Base-by-base conservation (phyloP, 1,140 invertebrate genomes). In the Drosophila asahinai region DNA sequence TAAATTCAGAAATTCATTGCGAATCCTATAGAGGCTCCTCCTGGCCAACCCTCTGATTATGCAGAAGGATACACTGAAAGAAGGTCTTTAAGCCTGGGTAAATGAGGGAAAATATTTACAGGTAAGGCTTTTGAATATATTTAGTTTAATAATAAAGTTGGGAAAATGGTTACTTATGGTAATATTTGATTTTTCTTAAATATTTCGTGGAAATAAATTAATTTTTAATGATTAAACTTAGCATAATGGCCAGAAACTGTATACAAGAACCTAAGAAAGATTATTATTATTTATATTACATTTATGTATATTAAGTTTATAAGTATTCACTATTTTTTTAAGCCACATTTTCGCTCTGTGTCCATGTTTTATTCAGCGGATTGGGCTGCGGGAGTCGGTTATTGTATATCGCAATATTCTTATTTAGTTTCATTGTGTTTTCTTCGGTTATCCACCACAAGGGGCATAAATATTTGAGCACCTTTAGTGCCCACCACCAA, bases 381-480 rank as follows among this genome's bases (percentile, higher is more conserved):
- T 77, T 43, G 43, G 64, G 57, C 49, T 55, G 36, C 19, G 38
- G 57, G 63, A 70, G 51, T 70, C 75, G 64, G 75, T 70, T 78
- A 78, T 77, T 78, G 75, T 70, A 70, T 70, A 77, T 78, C 74
- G 75, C 75, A 68, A 78, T 78, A 77, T 78, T 77, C 74, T 78
- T 78, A 78, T 78, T 78, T 78, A 78, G 75, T 78, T 78, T 77
- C 75, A 78, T 78, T 78, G 75, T 78, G 38, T 77, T 78, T 62
- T 70, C 74, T 55, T 77, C 43, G 43, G 61, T 60, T 73, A 55
- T 67, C 74, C 64, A 70, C 74, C 75, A 68, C 75, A 77, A 77
- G 63, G 63, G 75, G 75, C 74, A 78, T 78, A 78, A 77, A 78
- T 78, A 78, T 78, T 78, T 78, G 51, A 78, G 64, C 64, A 77